These are phyloP conservation scores for Scaptomyza graminum DNA, from an alignment of 1,140 invertebrate species.

Conservation along the genomic window DNA sequence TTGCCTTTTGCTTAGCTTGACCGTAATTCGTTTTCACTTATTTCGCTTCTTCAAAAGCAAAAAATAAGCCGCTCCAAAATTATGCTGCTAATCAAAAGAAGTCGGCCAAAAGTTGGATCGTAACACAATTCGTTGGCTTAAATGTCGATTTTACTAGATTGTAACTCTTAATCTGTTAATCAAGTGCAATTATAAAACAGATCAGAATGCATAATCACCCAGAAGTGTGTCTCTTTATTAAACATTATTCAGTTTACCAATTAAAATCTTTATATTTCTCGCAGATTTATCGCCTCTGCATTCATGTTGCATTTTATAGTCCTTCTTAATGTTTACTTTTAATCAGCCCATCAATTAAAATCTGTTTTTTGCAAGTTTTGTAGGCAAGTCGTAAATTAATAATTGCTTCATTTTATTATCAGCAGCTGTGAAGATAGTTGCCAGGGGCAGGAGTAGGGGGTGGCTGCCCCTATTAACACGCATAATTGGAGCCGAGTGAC, in stretches of 20 bases:
- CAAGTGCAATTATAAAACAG: neutral
- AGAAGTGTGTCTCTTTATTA: too few species aligned
- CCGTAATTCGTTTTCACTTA: conserved; percentile 46
- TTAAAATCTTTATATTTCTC: too few species aligned
- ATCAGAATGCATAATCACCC: too few species aligned
- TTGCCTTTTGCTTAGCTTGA: conserved; percentile 35
- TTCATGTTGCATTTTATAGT: too few species aligned
- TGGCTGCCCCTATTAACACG: conserved; percentile 48
- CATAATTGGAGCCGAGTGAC: conserved; percentile 62
- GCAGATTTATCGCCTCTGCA: too few species aligned
- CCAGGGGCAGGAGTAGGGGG: conserved; percentile 6
- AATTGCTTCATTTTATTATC: conserved; percentile 65
- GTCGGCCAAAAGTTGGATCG: conserved; percentile 33
- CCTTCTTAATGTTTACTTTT: too few species aligned
- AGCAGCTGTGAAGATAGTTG: conserved; percentile 48
- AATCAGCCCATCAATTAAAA: conserved; percentile 9
- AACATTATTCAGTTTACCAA: too few species aligned
- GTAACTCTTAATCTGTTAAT: too few species aligned
- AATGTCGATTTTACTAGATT: too few species aligned
- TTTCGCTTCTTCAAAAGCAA: conserved; percentile 30
- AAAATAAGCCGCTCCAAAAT: conserved; percentile 57
- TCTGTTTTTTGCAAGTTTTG: conserved; percentile 10
- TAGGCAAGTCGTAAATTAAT: conserved; percentile 57
- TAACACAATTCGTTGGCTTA: conserved; percentile 20
- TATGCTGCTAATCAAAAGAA: conserved; percentile 53